A percentile compares a stretch with the other conserved stretches of the same genome.
These are phyloP conservation scores for Steatornis caripensis DNA, from an alignment of 2,113 vertebrate species.

Conservation along the genomic window DNA sequence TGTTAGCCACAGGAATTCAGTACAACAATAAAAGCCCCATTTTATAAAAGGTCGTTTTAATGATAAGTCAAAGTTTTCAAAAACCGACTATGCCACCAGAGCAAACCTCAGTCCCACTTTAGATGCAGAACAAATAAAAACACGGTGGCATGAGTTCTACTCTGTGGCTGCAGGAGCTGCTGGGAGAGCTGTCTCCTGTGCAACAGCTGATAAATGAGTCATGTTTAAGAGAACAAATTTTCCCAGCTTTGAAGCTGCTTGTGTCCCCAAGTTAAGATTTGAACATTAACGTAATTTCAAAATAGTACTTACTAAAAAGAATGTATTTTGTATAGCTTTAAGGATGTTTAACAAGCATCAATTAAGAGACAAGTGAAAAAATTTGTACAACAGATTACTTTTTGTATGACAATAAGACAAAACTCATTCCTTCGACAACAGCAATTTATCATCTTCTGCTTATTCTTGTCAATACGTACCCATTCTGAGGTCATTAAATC, in stretches of 20 bases:
- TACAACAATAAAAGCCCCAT: fast-evolving
- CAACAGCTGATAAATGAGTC: neutral
- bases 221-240: neutral
- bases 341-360: neutral
- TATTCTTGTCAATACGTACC: neutral
- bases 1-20: neutral
- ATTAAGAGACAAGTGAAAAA: neutral
- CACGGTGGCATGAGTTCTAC: fast-evolving
- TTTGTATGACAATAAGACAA: neutral
- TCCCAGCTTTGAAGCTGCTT: neutral
- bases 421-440: neutral
- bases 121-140: neutral
- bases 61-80: neutral
- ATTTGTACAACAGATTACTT: neutral
- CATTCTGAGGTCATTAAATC: neutral
- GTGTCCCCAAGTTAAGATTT: neutral
- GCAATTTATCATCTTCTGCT: neutral
- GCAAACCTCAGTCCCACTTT: neutral
- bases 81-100: neutral
- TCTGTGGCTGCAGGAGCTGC: neutral
- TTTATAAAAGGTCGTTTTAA: neutral
- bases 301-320: neutral
- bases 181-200: neutral
- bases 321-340: neutral
- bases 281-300: neutral